Percentiles rank a stretch among this genome's conserved stretches.
phyloP scores from a whole-genome alignment of 2,797 vertebrate species.

The Loriculus beryllinus region DNA sequence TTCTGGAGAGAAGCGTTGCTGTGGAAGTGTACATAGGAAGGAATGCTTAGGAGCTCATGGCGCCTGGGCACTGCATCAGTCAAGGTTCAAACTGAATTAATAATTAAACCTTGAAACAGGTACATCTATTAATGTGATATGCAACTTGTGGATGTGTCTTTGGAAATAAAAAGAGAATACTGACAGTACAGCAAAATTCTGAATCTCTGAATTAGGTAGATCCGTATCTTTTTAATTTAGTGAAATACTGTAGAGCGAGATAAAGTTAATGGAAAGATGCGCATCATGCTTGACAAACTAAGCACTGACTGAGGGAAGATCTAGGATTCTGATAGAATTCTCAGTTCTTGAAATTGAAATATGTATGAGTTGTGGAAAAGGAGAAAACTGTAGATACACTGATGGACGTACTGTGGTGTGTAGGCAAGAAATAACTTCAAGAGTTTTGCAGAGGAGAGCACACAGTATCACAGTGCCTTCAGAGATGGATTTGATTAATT shows the following conservation, averaged over 20 bases:
- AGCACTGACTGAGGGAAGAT: conserved; percentile 17
- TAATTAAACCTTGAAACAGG: conserved; percentile 22
- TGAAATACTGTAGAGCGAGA: conserved; percentile 3
- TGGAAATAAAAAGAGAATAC: conserved; percentile 15
- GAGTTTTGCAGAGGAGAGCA: background rate
- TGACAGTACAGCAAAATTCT: conserved; percentile 44
- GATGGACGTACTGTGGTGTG: background rate
- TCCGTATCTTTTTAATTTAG: conserved; percentile 55
- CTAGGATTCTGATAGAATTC: background rate
- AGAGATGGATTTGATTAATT: background rate
- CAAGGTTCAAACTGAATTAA: conserved; percentile 13
- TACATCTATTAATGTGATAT: conserved; percentile 16
- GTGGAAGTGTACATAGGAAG: background rate
- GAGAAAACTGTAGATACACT: fast-evolving
- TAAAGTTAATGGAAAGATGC: conserved; percentile 38
- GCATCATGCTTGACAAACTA: background rate
- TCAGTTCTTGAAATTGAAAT: background rate
- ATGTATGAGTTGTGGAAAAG: background rate
- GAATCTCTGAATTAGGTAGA: conserved; percentile 48
- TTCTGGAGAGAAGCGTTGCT: background rate
- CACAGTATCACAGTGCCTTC: background rate
- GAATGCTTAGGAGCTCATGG: background rate
- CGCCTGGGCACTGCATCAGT: conserved; percentile 24
- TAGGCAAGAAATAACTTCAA: background rate
- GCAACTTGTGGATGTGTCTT: conserved; percentile 12